phyloP scores from a whole-genome alignment of 2,113 vertebrate species.

The Dasyornis broadbenti region DNA sequence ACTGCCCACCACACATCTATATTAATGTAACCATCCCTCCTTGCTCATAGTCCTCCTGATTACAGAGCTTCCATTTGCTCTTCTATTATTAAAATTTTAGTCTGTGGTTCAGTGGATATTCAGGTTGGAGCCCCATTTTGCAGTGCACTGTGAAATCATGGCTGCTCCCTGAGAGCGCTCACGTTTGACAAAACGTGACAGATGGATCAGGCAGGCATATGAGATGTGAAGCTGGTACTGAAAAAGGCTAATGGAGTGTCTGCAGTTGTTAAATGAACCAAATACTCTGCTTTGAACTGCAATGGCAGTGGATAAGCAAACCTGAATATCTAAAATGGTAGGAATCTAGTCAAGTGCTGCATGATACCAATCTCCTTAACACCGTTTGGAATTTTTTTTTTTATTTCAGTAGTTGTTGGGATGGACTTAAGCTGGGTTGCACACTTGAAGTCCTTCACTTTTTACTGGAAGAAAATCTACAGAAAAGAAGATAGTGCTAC shows the following conservation, averaged over 20 bases:
- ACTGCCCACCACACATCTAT: background rate
- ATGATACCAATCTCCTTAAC: background rate
- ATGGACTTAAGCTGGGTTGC: background rate
- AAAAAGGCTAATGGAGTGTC: constrained; percentile 53
- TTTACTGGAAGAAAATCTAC: background rate
- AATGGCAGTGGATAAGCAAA: background rate
- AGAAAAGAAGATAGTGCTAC: background rate
- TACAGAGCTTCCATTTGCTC: background rate
- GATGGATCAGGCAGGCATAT: constrained; percentile 48
- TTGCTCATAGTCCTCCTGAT: background rate
- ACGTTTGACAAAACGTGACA: constrained; percentile 17
- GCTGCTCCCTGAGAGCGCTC: background rate
- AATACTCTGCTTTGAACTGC: constrained; percentile 30
- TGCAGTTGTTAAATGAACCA: constrained; percentile 59
- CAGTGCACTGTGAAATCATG: background rate
- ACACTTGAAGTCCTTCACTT: background rate
- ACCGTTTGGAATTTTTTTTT: background rate
- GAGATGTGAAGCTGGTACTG: background rate
- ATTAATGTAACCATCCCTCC: background rate
- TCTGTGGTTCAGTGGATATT: constrained; percentile 17
- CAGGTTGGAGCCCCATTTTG: constrained; percentile 16
- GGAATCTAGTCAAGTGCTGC: background rate
- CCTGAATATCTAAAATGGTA: constrained; percentile 9
- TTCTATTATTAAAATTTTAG: background rate
- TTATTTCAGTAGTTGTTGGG: background rate